Evolutionary conservation across 2,113 vertebrate genomes (phyloP), one percentile per base, ranked within the genome.

Genomic region (Myotis brandtii): DNA sequence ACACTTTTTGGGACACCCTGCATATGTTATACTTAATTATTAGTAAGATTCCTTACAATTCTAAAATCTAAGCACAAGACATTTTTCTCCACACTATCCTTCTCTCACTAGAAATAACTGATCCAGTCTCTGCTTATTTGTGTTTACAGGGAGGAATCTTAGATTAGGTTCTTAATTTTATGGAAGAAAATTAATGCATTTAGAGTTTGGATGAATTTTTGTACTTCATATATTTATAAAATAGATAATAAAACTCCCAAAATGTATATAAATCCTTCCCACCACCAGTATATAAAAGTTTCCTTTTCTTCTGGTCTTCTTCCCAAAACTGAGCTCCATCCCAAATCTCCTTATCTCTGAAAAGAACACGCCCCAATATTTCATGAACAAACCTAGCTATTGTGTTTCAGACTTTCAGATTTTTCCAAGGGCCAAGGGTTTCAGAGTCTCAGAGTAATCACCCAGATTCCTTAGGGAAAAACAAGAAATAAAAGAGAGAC

Each of bases 161-260:
- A 32, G 75, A 46, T 48, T 92, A 67, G 67, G 10, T 70, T 82
- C 27, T 89, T 89, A 77, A 91, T 91, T 89, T 91, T 86, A 56
- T 70, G 67, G 62, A 46, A 95, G 34, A 94, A 92, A 91, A 64
- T 18, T 21, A 84, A 80, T 48, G 56, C 34, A 50, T 90, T 86
- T 95, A 94, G 86, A 89, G 20, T 95, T 75, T 83, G 73, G 23
- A 76, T 64, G 25, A 16, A 84, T 85, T 95, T 95, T 95, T 96
- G 18, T 67, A 88, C 16, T 79, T 90, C 20, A 72, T 5, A 3
- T 75, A 87, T 70, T 92, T 81, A 67, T 85, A 94, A 11, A 30
- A 73, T 27, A 86, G 43, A 83, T 76, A 84, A 93, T 46, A 93
- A 95, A 95, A 91, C 37, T 20, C 18, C 46, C 40, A 91, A 89